These are phyloP conservation scores for Oceanodroma leucorhoa DNA, from an alignment of 2,797 vertebrate genomes.

Conservation along the genomic window DNA sequence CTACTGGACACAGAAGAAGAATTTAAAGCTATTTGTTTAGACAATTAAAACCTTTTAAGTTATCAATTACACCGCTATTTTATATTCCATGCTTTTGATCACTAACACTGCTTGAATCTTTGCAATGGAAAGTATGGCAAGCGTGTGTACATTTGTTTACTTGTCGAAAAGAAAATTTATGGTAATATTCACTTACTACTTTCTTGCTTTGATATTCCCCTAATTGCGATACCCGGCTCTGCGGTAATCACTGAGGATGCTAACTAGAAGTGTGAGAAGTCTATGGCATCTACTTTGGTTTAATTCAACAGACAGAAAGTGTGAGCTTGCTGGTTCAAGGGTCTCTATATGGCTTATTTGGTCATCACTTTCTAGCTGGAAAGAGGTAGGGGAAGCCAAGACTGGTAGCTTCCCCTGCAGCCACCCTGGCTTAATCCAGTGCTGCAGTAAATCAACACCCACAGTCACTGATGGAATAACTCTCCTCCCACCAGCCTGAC, in stretches of 20 bases:
- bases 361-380: neutral
- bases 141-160: neutral
- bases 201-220: neutral
- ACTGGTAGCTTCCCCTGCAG: neutral
- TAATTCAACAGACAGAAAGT: neutral
- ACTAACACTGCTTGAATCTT: neutral
- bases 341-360: neutral
- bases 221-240: neutral
- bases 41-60: neutral
- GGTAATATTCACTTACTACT: neutral
- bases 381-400: neutral
- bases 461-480: neutral
- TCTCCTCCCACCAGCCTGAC: neutral
- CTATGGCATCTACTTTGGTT: neutral
- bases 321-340: neutral
- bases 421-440: neutral
- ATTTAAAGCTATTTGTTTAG: slow-evolving; percentile 1
- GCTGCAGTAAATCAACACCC: neutral
- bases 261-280: neutral
- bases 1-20: neutral
- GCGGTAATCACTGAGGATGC: neutral
- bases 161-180: neutral
- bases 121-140: neutral
- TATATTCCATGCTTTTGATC: neutral
- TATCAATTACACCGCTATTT: neutral